phyloP scores from a whole-genome alignment of 2,888 invertebrate species.

The Mythimna ferrago region DNA sequence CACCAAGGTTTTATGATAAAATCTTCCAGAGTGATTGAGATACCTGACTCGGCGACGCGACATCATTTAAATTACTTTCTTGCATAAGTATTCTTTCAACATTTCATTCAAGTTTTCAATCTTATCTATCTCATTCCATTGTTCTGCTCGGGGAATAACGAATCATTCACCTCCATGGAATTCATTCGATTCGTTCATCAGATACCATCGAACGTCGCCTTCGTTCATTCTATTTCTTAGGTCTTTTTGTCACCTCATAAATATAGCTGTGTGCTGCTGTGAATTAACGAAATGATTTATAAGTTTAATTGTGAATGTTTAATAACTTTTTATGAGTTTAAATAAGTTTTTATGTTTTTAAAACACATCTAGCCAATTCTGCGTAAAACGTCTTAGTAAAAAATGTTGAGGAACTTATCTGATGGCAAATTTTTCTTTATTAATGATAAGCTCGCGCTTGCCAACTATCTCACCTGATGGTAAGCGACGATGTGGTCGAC shows the following conservation, averaged over 20 bases:
- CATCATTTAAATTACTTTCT: conserved; percentile 35
- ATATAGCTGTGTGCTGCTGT: conserved; percentile 41
- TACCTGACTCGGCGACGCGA: not conserved
- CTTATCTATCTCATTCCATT: conserved; percentile 53
- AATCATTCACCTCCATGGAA: conserved; percentile 63
- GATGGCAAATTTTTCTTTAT: no score
- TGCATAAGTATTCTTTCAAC: conserved; percentile 31
- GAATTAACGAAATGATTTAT: not conserved
- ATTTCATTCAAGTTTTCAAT: conserved; percentile 48
- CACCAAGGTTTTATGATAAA: not conserved
- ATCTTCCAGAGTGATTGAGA: conserved; percentile 4
- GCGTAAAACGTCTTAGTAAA: no score
- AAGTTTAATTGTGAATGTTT: not conserved
- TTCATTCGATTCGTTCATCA: conserved; percentile 70
- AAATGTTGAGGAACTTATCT: no score
- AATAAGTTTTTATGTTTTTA: no score
- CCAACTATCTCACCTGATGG: no score
- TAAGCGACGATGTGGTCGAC: no score
- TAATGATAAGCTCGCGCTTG: no score
- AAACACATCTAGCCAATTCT: no score
- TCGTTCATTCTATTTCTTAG: conserved; percentile 56
- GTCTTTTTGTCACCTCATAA: conserved; percentile 57
- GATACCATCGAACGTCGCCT: conserved; percentile 64
- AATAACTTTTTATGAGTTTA: not conserved
- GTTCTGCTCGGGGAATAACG: conserved; percentile 53